A percentile compares a stretch with the other conserved stretches of the same genome.
Conservation (phyloP, 2,113 vertebrate genomes). For the Bathybates hornii region DNA sequence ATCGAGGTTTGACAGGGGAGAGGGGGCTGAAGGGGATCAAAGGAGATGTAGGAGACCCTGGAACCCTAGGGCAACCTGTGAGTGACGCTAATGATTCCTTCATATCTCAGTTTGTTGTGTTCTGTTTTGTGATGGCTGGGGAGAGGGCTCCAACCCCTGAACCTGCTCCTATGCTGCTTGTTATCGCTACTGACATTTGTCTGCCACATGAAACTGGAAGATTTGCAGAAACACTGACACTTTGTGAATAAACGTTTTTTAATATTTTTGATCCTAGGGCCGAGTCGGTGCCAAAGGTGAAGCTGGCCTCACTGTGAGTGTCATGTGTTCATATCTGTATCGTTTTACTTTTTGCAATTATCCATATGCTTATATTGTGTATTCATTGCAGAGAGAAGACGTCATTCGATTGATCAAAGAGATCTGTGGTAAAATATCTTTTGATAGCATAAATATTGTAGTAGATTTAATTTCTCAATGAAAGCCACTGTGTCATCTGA, state of each 20-base stretch:
- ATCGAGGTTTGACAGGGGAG: constrained; percentile 77
- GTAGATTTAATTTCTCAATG: not conserved
- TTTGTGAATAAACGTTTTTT: not conserved
- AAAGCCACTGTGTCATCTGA: not conserved
- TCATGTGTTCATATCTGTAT: not conserved
- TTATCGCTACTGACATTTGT: not conserved
- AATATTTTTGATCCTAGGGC: constrained; percentile 59
- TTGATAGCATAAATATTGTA: not conserved
- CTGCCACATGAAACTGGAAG: not conserved
- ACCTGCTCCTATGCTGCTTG: not conserved
- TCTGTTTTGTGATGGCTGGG: not conserved
- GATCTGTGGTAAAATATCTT: constrained; percentile 76
- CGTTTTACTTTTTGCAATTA: not conserved
- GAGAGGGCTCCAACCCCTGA: not conserved
- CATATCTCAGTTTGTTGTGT: not conserved
- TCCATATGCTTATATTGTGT: not conserved
- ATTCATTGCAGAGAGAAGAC: constrained; percentile 79
- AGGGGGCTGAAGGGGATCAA: constrained; percentile 81
- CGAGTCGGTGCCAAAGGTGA: constrained; percentile 80
- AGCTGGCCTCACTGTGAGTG: constrained; percentile 81
- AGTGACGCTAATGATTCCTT: constrained; percentile 34
- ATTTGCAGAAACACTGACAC: not conserved
- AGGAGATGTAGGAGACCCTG: constrained; percentile 79
- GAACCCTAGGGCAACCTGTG: constrained; percentile 74
- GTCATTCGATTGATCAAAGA: constrained; percentile 86